Evolutionary conservation across 2,113 vertebrate genomes (phyloP).

Genomic region (Neotragus moschatus): DNA sequence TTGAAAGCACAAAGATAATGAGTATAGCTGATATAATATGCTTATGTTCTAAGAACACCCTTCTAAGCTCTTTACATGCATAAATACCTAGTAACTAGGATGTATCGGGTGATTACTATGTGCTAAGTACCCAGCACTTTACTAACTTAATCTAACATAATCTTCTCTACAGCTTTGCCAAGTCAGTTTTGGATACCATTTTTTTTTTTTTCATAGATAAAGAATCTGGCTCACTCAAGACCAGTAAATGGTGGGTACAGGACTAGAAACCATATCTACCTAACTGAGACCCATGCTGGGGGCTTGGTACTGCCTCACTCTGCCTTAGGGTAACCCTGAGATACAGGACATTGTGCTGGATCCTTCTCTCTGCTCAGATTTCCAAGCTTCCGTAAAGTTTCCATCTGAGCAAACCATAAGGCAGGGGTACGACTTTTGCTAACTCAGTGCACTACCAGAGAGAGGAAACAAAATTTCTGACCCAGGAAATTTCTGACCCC

Average conservation of each 20-base stretch:
- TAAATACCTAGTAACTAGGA: neutral
- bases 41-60: neutral
- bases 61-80: neutral
- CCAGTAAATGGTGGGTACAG: neutral
- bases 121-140: neutral
- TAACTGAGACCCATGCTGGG: neutral
- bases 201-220: neutral
- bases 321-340: neutral
- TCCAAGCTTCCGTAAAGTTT: neutral
- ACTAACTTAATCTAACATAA: neutral
- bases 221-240: neutral
- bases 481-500: constrained; percentile 41
- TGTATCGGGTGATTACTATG: neutral
- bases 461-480: constrained; percentile 47
- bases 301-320: neutral
- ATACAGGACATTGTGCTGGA: neutral
- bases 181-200: neutral
- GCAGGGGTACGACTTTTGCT: neutral
- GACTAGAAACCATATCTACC: neutral
- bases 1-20: neutral
- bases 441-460: neutral
- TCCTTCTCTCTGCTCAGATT: neutral
- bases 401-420: constrained; percentile 22
- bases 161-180: neutral
- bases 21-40: neutral